Evolutionary conservation across 2,113 vertebrate species (phyloP).

Genomic region (Gadus chalcogrammus): DNA sequence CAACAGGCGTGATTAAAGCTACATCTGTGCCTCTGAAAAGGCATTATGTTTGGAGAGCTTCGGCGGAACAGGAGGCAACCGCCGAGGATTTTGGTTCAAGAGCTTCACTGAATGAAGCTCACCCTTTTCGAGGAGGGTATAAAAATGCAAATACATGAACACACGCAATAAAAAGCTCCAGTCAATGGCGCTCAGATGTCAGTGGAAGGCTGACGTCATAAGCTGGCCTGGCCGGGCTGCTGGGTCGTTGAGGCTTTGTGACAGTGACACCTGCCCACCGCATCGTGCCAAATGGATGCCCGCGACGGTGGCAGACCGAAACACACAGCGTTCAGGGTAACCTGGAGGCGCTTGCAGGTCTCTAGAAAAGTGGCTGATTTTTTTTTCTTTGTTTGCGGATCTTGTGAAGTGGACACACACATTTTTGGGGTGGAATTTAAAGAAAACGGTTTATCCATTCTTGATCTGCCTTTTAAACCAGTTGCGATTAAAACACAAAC

Average conservation of each 20-base stretch:
- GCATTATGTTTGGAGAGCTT: no score
- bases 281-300: slow-evolving; percentile 24
- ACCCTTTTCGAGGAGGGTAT: neutral
- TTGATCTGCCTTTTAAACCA: no score
- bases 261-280: slow-evolving; percentile 35
- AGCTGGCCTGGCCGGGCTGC: no score
- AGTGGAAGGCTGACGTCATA: no score
- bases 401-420: no score
- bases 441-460: no score
- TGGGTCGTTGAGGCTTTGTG: slow-evolving; percentile 35
- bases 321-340: slow-evolving; percentile 41
- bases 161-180: slow-evolving; percentile 26
- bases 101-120: neutral
- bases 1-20: neutral
- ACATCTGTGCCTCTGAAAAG: slow-evolving; percentile 9
- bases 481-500: no score
- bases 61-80: neutral
- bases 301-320: slow-evolving; percentile 21
- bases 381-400: no score
- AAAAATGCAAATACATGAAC: slow-evolving; percentile 13
- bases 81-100: neutral
- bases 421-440: no score
- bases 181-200: neutral
- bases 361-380: no score
- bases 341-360: slow-evolving; percentile 45